A percentile compares a stretch with the other conserved stretches of the same genome.
phyloP scores from a whole-genome alignment of 1,140 invertebrate genomes.

The Bombus confusus region DNA sequence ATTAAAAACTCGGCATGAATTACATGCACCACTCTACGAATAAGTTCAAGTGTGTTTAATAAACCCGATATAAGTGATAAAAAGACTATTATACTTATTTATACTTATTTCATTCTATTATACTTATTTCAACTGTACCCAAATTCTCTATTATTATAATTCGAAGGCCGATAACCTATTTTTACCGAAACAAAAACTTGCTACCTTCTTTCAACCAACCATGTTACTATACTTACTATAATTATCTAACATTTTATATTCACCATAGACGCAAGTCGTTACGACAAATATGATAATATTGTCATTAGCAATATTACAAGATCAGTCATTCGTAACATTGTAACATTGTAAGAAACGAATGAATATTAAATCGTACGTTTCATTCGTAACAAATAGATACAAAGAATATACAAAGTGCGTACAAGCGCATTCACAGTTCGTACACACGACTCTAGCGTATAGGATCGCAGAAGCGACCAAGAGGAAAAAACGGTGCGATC shows the following conservation, averaged over 20 bases:
- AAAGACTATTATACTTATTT: not conserved
- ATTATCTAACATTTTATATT: not conserved
- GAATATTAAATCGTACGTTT: not conserved
- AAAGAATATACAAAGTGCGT: too few relatives aligned
- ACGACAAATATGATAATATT: not conserved
- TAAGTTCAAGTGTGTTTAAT: not conserved
- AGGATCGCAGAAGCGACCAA: conserved; percentile 48
- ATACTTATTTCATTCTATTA: not conserved
- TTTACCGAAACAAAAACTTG: not conserved
- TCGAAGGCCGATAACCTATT: not conserved
- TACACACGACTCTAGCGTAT: conserved; percentile 4
- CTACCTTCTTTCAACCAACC: not conserved
- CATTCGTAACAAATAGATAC: too few relatives aligned
- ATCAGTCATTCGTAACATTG: not conserved
- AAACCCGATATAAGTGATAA: too few relatives aligned
- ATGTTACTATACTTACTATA: too few relatives aligned
- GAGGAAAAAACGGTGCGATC: conserved; percentile 45
- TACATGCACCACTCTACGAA: not conserved
- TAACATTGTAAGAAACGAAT: not conserved
- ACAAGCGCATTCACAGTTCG: not conserved
- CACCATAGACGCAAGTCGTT: not conserved
- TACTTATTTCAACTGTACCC: too few relatives aligned
- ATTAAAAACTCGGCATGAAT: not conserved
- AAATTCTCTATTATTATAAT: not conserved
- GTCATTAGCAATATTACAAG: not conserved